These are phyloP conservation scores for Myotis davidii DNA, from an alignment of 2,113 vertebrate species.

Conservation along the genomic window DNA sequence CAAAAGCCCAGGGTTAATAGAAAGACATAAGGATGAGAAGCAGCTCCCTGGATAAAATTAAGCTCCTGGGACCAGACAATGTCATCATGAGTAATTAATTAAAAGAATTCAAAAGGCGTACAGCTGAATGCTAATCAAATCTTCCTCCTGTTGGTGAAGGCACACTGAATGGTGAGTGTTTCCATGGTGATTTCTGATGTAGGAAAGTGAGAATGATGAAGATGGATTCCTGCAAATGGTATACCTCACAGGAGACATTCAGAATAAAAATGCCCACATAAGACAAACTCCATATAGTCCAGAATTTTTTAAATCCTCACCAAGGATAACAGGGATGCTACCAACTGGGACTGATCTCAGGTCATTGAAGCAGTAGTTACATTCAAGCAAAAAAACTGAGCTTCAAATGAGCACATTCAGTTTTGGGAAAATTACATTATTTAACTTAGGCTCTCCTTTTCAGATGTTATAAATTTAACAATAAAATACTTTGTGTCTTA, in stretches of 20 bases:
- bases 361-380: neutral
- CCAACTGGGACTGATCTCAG: neutral
- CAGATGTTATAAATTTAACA: slow-evolving; percentile 1
- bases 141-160: neutral
- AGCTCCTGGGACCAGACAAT: neutral
- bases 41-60: neutral
- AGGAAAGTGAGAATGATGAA: neutral
- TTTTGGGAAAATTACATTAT: neutral
- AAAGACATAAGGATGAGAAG: neutral
- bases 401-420: neutral
- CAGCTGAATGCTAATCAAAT: neutral
- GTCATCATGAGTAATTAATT: neutral
- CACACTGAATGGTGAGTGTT: neutral
- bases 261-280: neutral
- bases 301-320: neutral
- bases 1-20: neutral
- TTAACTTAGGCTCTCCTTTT: neutral
- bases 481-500: slow-evolving; percentile 36
- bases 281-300: neutral
- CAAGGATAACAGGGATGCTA: neutral
- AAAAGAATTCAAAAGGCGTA: neutral
- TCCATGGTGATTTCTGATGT: neutral
- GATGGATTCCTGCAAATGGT: neutral
- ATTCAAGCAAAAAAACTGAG: neutral
- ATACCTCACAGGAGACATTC: neutral